Percentiles rank a stretch among this genome's conserved stretches.
phyloP scores from a whole-genome alignment of 1,140 invertebrate species.

The Hyposmocoma kahamanoa region DNA sequence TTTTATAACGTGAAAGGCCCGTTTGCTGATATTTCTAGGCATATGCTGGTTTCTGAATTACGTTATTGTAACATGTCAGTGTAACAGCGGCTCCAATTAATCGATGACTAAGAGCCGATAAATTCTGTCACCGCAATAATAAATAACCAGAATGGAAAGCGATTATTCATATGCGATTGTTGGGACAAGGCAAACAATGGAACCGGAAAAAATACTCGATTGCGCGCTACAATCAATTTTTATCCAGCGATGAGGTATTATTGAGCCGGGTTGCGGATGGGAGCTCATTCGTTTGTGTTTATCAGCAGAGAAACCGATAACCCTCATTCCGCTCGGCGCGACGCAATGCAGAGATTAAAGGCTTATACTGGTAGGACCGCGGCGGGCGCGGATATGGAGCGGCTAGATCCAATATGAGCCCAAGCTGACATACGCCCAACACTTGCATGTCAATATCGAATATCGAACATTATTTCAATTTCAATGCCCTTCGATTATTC shows the following conservation, averaged over 20 bases:
- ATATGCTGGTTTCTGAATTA: background rate
- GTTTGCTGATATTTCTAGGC: background rate
- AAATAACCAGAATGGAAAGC: constrained; percentile 44
- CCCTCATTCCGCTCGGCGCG: constrained; percentile 59
- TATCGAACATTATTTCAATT: no score
- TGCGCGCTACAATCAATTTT: constrained; percentile 44
- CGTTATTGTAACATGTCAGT: background rate
- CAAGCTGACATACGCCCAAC: constrained; percentile 31
- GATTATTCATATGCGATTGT: constrained; percentile 30
- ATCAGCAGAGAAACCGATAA: constrained; percentile 63
- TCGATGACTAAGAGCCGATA: constrained; percentile 44
- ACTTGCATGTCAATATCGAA: constrained; percentile 25
- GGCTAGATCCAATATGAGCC: constrained; percentile 47
- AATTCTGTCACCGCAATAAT: constrained; percentile 48
- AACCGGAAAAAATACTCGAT: constrained; percentile 34
- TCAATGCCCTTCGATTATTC: no score
- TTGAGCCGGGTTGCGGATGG: constrained; percentile 41
- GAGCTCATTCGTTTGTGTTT: constrained; percentile 62
- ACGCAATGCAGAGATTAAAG: constrained; percentile 69
- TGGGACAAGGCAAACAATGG: constrained; percentile 31
- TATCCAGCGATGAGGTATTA: constrained; percentile 44
- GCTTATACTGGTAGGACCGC: constrained; percentile 52
- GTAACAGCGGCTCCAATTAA: constrained; percentile 25
- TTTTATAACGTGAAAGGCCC: constrained; percentile 18
- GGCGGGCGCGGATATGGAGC: constrained; percentile 37